Conservation (phyloP, 2,797 vertebrate species). For the Dermochelys coriacea region DNA sequence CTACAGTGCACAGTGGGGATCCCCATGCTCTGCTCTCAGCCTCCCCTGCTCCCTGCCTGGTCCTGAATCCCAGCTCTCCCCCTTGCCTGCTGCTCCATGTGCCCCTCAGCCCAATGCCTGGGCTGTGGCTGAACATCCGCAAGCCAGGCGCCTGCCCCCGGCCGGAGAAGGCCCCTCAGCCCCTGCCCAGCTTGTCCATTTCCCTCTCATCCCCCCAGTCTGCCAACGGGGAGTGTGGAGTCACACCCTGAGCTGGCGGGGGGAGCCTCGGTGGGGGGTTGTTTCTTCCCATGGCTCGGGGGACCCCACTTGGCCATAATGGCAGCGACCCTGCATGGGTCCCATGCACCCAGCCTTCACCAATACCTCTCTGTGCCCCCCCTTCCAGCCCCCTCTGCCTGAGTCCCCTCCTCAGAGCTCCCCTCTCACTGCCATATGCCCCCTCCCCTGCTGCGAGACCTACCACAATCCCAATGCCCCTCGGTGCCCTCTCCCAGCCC, state of each 20-base stretch:
- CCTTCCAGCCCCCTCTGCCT: not conserved
- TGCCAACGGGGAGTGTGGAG: not conserved
- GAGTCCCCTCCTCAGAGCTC: not conserved
- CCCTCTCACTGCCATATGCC: rapidly evolving
- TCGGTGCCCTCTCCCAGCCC: rapidly evolving
- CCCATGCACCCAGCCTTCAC: not conserved
- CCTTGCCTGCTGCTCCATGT: not conserved
- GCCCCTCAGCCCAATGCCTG: not conserved
- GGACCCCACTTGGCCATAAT: not conserved
- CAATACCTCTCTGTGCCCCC: not conserved
- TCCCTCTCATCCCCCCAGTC: not conserved
- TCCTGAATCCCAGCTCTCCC: not conserved
- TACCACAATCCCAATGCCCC: not conserved
- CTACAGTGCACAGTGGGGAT: too few relatives aligned
- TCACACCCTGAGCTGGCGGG: not conserved
- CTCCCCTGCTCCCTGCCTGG: not conserved
- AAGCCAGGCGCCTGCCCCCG: too few relatives aligned
- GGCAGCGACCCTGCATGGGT: too few relatives aligned
- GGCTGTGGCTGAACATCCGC: not conserved
- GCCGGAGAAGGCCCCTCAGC: not conserved
- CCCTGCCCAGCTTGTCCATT: not conserved
- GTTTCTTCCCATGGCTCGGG: not conserved
- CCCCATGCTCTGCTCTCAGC: too few relatives aligned
- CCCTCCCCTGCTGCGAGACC: not conserved
- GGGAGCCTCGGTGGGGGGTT: not conserved